phyloP scores from a whole-genome alignment of 2,113 vertebrate genomes.

The Lathamus discolor region DNA sequence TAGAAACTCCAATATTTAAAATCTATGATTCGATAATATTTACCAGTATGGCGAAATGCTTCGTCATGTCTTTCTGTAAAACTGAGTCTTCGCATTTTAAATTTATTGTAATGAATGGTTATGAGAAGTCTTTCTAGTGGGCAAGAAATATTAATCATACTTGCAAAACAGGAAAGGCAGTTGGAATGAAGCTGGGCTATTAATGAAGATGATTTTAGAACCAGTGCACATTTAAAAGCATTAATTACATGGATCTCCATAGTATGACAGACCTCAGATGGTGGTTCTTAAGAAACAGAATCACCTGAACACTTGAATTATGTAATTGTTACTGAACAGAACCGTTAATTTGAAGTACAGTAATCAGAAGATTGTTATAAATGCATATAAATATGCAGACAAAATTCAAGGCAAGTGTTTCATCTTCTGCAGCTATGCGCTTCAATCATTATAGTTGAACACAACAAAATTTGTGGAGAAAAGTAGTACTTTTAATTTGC shows the following conservation, averaged over 20 bases:
- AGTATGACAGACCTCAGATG: not conserved
- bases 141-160: slow-evolving; percentile 15
- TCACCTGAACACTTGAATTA: not conserved
- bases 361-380: not conserved
- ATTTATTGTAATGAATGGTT: slow-evolving; percentile 10
- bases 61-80: not conserved
- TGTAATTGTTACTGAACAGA: not conserved
- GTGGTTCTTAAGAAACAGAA: not conserved
- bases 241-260: not conserved
- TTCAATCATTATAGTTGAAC: not conserved
- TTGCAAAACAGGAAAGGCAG: slow-evolving; percentile 10
- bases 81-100: slow-evolving; percentile 14
- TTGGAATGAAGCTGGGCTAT: not conserved
- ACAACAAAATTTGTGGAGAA: not conserved
- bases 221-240: not conserved
- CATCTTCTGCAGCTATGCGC: not conserved
- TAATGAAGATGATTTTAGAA: not conserved
- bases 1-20: not conserved
- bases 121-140: not conserved
- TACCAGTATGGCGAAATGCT: not conserved
- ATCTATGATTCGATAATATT: not conserved
- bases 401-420: not conserved
- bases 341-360: not conserved
- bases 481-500: not conserved
- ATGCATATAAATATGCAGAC: not conserved